These are phyloP conservation scores for Origma solitaria DNA, from an alignment of 2,113 vertebrate species.

Conservation along the genomic window DNA sequence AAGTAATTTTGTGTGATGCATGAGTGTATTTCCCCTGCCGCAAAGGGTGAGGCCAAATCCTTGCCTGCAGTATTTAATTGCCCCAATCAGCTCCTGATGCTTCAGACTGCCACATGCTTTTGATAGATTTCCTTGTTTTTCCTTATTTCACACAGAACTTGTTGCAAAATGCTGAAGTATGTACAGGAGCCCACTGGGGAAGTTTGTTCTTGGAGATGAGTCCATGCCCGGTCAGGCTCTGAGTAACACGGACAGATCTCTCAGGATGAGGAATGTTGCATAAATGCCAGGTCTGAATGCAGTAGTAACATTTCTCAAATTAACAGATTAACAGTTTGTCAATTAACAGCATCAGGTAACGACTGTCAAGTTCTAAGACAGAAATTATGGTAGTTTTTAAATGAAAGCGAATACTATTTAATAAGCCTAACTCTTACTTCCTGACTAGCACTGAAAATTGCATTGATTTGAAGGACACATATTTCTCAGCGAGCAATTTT, in stretches of 20 bases:
- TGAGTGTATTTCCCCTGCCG: not conserved
- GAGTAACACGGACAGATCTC: not conserved
- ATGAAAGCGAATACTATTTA: not conserved
- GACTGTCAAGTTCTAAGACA: not conserved
- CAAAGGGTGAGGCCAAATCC: not conserved
- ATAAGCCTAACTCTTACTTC: constrained; percentile 1
- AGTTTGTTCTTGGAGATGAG: not conserved
- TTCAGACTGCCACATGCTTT: not conserved
- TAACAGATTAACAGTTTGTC: not conserved
- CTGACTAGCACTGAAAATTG: not conserved
- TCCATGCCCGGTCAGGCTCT: not conserved
- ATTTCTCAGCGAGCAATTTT: not conserved
- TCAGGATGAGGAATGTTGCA: not conserved
- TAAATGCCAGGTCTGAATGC: not conserved
- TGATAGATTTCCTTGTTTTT: not conserved
- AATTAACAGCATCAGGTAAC: not conserved
- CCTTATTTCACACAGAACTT: not conserved
- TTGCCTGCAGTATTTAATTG: not conserved
- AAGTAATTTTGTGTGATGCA: not conserved
- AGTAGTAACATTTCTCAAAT: not conserved
- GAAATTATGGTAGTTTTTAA: not conserved
- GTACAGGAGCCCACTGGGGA: not conserved
- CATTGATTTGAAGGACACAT: not conserved
- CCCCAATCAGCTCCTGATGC: not conserved
- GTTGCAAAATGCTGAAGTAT: not conserved